Conservation (phyloP, 2,888 invertebrate genomes). For the Chrysina gloriosa region DNA sequence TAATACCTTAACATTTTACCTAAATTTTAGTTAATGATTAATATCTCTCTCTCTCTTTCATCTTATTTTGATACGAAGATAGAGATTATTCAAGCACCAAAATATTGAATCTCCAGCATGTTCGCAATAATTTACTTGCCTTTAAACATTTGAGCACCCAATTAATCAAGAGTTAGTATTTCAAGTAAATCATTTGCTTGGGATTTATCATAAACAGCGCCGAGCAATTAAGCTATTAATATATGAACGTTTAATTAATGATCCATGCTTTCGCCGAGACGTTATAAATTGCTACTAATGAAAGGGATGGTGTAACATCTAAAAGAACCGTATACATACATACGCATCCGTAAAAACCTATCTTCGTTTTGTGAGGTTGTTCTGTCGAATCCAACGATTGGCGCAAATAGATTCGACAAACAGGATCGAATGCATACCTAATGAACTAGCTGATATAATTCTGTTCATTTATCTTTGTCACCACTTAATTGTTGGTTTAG, state of each 20-base stretch:
- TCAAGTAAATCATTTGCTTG: slow-evolving; percentile 7
- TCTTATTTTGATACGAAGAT: no score
- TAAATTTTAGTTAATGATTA: no score
- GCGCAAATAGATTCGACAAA: background rate
- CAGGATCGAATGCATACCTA: slow-evolving; percentile 1
- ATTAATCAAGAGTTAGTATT: slow-evolving; percentile 23
- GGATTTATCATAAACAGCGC: slow-evolving; percentile 4
- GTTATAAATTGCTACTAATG: slow-evolving; percentile 6
- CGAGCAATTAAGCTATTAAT: slow-evolving; percentile 22
- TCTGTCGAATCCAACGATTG: background rate
- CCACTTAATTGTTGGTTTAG: background rate
- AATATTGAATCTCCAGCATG: no score
- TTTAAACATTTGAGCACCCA: background rate
- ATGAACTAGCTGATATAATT: slow-evolving; percentile 5
- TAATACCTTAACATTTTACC: no score
- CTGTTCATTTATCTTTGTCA: background rate
- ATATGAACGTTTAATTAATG: slow-evolving; percentile 13
- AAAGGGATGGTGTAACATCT: background rate
- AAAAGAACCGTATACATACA: no score
- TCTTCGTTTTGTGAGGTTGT: background rate
- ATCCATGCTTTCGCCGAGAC: background rate
- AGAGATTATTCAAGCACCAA: no score
- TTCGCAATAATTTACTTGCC: background rate
- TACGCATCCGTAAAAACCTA: no score
- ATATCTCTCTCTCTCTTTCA: no score